These are phyloP conservation scores for Ochlodes sylvanus DNA, from an alignment of 2,888 invertebrate genomes.

Conservation along the genomic window DNA sequence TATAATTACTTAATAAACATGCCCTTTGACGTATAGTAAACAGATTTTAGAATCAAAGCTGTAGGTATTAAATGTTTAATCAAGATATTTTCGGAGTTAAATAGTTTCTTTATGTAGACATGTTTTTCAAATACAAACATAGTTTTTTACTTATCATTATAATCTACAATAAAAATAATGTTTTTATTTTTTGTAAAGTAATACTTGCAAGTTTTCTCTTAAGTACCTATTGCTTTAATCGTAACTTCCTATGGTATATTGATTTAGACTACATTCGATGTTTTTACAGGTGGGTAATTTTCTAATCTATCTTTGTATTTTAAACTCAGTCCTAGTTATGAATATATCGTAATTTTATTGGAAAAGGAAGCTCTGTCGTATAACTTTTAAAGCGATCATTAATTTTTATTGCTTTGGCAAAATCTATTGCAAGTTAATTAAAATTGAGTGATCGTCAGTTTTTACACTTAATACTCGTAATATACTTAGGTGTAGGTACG, in stretches of 20 bases:
- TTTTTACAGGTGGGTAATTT: background rate
- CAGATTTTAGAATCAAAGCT: no score
- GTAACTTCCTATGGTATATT: background rate
- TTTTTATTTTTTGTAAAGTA: no score
- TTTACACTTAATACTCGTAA: background rate
- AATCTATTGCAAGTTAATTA: slow-evolving; percentile 29
- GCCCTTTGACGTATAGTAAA: no score
- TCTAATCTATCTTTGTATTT: background rate
- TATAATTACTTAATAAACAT: background rate
- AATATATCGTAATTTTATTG: slow-evolving; percentile 33
- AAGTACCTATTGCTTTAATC: no score
- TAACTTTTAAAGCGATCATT: slow-evolving; percentile 37
- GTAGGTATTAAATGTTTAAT: no score
- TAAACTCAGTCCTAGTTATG: background rate
- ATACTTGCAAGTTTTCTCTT: no score
- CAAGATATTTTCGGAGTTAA: no score
- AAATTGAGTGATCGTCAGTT: slow-evolving; percentile 1
- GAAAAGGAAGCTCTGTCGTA: slow-evolving; percentile 37
- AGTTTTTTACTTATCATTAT: no score
- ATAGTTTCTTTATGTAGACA: no score
- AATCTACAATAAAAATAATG: no score
- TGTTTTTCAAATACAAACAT: no score
- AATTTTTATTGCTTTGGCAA: slow-evolving; percentile 32
- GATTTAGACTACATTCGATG: background rate
- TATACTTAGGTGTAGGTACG: no score